phyloP scores from a whole-genome alignment of 2,797 vertebrate genomes.

The Brachyalestes nurse region DNA sequence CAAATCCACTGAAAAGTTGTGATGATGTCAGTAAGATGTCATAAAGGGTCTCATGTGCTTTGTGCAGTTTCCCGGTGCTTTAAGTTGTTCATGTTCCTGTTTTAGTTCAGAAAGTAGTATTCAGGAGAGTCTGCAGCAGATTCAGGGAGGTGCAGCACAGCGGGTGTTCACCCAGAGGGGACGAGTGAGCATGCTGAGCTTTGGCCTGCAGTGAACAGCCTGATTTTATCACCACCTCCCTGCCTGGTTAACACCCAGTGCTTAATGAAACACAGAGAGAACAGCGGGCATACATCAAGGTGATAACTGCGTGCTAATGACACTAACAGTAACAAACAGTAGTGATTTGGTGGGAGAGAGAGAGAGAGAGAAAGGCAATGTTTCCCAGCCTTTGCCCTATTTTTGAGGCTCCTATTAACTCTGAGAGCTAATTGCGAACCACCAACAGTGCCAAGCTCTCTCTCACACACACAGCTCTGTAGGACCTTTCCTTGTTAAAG shows the following conservation, averaged over 20 bases:
- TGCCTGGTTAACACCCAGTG: slow-evolving; percentile 7
- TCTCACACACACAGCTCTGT: background rate
- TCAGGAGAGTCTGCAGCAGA: too few relatives aligned
- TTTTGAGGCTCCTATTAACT: slow-evolving; percentile 19
- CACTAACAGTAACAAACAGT: slow-evolving; percentile 32
- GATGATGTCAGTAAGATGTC: too few relatives aligned
- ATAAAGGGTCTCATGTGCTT: too few relatives aligned
- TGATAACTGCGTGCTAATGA: slow-evolving; percentile 32
- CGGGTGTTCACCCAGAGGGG: background rate
- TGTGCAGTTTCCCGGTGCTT: too few relatives aligned
- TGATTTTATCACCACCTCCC: background rate
- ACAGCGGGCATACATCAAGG: slow-evolving; percentile 7
- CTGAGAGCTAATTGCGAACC: slow-evolving; percentile 38
- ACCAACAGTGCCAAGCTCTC: slow-evolving; percentile 20
- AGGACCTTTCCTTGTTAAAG: too few relatives aligned
- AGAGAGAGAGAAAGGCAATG: background rate
- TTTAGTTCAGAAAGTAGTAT: too few relatives aligned
- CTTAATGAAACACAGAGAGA: background rate
- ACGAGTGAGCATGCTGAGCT: slow-evolving; percentile 33
- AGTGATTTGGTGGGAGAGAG: slow-evolving; percentile 20
- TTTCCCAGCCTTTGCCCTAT: background rate
- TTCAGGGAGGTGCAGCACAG: background rate
- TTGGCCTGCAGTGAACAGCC: background rate
- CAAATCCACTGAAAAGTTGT: too few relatives aligned
- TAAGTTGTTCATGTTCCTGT: too few relatives aligned